A percentile compares a stretch with the other conserved stretches of the same genome.
phyloP scores from a whole-genome alignment of 2,888 invertebrate genomes.

The Cryptus viduatorius region DNA sequence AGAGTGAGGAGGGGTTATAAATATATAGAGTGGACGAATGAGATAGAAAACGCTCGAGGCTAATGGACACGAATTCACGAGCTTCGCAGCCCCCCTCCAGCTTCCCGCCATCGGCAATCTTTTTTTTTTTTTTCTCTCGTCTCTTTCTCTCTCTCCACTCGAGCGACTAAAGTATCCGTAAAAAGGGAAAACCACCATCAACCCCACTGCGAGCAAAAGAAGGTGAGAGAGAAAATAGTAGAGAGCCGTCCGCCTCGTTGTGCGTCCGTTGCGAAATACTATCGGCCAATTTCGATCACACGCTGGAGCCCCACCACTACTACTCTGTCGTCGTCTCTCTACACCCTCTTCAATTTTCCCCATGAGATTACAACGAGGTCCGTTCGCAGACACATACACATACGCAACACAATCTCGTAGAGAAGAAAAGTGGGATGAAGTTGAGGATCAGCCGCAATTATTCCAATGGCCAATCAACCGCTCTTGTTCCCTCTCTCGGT shows the following conservation, averaged over 20 bases:
- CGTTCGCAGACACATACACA: background rate
- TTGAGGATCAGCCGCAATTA: constrained; percentile 75
- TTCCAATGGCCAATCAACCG: constrained; percentile 78
- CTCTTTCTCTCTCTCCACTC: constrained; percentile 31
- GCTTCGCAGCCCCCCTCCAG: background rate
- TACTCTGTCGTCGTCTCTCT: constrained; percentile 29
- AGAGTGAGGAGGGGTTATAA: constrained; percentile 18
- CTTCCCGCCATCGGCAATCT: constrained; percentile 33
- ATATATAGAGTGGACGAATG: constrained; percentile 46
- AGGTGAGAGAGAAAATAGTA: constrained; percentile 37
- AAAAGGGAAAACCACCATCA: constrained; percentile 45
- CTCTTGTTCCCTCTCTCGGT: constrained; percentile 74
- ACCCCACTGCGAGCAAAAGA: background rate
- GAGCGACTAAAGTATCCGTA: constrained; percentile 44
- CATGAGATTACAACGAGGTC: background rate
- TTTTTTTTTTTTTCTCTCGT: background rate
- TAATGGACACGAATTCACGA: constrained; percentile 60
- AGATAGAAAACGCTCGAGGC: constrained; percentile 43
- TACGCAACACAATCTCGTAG: background rate
- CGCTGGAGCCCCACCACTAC: constrained; percentile 41
- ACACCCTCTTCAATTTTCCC: constrained; percentile 7
- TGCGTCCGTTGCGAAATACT: constrained; percentile 43
- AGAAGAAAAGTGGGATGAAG: constrained; percentile 67
- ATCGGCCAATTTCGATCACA: constrained; percentile 65
- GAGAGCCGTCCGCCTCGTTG: constrained; percentile 25